phyloP scores from a whole-genome alignment of 1,140 invertebrate species.

The Bicyclus anynana region DNA sequence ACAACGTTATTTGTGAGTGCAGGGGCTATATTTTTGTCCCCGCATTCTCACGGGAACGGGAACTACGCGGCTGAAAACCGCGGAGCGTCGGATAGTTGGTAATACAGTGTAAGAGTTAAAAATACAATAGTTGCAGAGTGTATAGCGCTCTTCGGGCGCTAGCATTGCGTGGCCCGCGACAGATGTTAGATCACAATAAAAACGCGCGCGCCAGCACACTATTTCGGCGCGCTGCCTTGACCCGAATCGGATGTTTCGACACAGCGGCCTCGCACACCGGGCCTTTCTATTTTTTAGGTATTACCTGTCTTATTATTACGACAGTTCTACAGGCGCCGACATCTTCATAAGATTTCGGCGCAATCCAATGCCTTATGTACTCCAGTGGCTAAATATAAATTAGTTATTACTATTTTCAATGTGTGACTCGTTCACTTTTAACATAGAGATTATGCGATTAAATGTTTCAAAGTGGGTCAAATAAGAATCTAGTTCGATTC shows the following conservation, averaged over 20 bases:
- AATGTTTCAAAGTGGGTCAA: slow-evolving; percentile 16
- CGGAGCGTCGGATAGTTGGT: neutral
- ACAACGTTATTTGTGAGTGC: too few species aligned
- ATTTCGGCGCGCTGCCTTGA: slow-evolving; percentile 76
- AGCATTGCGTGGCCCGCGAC: slow-evolving; percentile 35
- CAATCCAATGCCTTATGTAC: neutral
- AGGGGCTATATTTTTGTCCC: too few species aligned
- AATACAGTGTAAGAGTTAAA: slow-evolving; percentile 5
- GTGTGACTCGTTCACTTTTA: too few species aligned
- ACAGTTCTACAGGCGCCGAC: slow-evolving; percentile 60
- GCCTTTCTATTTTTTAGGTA: slow-evolving; percentile 77
- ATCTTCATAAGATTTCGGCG: slow-evolving; percentile 26
- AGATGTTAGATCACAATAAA: slow-evolving; percentile 76
- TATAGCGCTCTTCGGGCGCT: slow-evolving; percentile 29
- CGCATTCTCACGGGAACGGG: too few species aligned
- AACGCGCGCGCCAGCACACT: slow-evolving; percentile 69
- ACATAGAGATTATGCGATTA: too few species aligned
- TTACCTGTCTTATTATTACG: slow-evolving; percentile 76
- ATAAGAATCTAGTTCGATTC: slow-evolving; percentile 38
- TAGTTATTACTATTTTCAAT: too few species aligned
- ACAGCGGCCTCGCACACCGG: slow-evolving; percentile 74
- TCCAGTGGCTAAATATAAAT: too few species aligned
- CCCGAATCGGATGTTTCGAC: slow-evolving; percentile 73
- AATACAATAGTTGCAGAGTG: slow-evolving; percentile 11
- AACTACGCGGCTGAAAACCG: too few species aligned